Percentiles rank a stretch among this genome's conserved stretches.
Evolutionary conservation across 2,888 invertebrate genomes (phyloP).

Genomic region (Baccha elongata): DNA sequence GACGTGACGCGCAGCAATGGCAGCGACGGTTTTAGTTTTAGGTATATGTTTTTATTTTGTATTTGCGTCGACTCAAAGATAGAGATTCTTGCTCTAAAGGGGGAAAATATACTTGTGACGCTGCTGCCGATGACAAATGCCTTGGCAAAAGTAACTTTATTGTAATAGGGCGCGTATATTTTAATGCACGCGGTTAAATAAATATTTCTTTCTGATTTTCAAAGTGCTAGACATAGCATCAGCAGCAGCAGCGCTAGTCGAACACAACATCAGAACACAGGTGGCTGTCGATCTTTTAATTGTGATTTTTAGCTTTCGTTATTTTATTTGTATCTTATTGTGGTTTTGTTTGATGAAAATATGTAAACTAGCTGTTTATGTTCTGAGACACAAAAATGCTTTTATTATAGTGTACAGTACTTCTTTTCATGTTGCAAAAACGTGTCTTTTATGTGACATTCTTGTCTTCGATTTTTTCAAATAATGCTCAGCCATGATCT

Average conservation of each 20-base stretch:
- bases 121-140: constrained; percentile 69
- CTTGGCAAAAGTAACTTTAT: constrained; percentile 53
- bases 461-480: too few species aligned
- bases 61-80: neutral
- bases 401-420: too few species aligned
- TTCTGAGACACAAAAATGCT: too few species aligned
- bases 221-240: constrained; percentile 18
- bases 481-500: too few species aligned
- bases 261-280: constrained; percentile 42
- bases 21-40: constrained; percentile 22
- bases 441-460: too few species aligned
- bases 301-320: constrained; percentile 38
- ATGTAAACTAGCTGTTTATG: neutral
- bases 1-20: too few species aligned
- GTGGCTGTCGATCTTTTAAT: constrained; percentile 71
- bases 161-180: constrained; percentile 66
- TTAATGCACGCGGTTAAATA: constrained; percentile 42
- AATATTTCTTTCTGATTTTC: constrained; percentile 47
- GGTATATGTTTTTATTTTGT: constrained; percentile 16
- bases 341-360: neutral
- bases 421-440: too few species aligned
- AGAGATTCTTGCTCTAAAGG: constrained; percentile 9
- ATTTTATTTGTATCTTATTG: constrained; percentile 15
- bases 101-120: constrained; percentile 40
- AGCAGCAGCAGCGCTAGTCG: neutral